Evolutionary conservation across 2,888 invertebrate species (phyloP), one percentile per base, ranked within the genome.

Genomic region (Abrostola tripartita): DNA sequence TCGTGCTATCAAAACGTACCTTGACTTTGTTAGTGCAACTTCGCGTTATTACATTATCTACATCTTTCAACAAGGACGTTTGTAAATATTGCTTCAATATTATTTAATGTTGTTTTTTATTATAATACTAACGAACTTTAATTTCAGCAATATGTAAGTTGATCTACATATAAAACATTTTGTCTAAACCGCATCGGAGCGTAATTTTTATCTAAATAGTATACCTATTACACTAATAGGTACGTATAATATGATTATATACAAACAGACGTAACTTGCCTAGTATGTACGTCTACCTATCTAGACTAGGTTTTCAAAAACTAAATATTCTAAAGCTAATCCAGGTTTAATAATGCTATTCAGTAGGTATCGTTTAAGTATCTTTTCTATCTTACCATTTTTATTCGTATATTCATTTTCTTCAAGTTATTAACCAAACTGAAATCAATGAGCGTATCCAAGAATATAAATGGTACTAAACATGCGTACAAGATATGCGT

Each of bases 11-110:
- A 44, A 44, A 52, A 49, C n/a, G 67, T 52, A 61, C 69, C 80
- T 80, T 80, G 75, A 80, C 78, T 78, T 77, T 68, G 78, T 65
- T 65, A 68, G 53, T 40, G 37, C 24, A 61, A 52, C 51, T 60
- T 51, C 54, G 55, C 41, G 44, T 58, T 61, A 1, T 58, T 50
- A 41, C 42, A 49, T 60, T 66, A 68, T 65, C 50, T 51, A 52
- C 64, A 73, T 56, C 44, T 57, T 52, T 9, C 11, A 5, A 51
- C 56, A 58, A 58, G 52, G 69, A 49, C 40, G 40, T 58, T 44
- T 59, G 57, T 49, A 62, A 61, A 8, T 7, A 8, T 44, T 47
- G 24, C 44, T 14, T 44, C 24, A 24, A 24, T 24, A 24, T 24
- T 24, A 24, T 24, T 24, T 24, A 24, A 24, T 24, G 24, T 24